These are phyloP conservation scores for Bovichtus variegatus DNA, from an alignment of 2,797 vertebrate genomes.

Conservation along the genomic window DNA sequence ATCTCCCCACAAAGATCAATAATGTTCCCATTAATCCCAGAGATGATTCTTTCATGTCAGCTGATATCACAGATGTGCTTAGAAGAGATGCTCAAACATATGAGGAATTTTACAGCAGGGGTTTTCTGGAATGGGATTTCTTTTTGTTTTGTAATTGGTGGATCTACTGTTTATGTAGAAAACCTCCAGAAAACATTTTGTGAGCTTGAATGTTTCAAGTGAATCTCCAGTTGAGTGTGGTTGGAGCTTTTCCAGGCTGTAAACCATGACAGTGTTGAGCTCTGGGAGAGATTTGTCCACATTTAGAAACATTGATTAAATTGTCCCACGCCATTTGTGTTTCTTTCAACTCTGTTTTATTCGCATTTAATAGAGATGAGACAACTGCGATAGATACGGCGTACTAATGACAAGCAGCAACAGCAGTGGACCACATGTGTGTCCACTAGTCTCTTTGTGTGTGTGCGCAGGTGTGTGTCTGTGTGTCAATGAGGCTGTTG, in stretches of 20 bases:
- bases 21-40: conserved; percentile 10
- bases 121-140: background rate
- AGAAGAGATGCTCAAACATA: background rate
- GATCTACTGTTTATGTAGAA: conserved; percentile 11
- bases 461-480: background rate
- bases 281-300: conserved; percentile 48
- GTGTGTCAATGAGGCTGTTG: background rate
- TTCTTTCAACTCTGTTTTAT: conserved; percentile 43
- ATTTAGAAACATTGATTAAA: conserved; percentile 60
- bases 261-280: conserved; percentile 34
- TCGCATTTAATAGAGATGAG: conserved; percentile 31
- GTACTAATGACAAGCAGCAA: conserved; percentile 49
- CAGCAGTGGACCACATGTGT: conserved; percentile 18
- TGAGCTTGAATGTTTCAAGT: conserved; percentile 18
- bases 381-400: conserved; percentile 18
- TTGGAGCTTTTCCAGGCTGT: conserved; percentile 42
- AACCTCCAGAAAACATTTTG: background rate
- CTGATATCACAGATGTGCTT: background rate
- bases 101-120: background rate
- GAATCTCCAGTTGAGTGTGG: conserved; percentile 35
- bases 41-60: background rate
- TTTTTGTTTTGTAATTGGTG: conserved; percentile 4
- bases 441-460: background rate
- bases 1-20: conserved; percentile 25
- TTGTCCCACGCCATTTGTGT: conserved; percentile 30